These are phyloP conservation scores for Okapia johnstoni DNA, from an alignment of 2,113 vertebrate genomes.

Conservation along the genomic window DNA sequence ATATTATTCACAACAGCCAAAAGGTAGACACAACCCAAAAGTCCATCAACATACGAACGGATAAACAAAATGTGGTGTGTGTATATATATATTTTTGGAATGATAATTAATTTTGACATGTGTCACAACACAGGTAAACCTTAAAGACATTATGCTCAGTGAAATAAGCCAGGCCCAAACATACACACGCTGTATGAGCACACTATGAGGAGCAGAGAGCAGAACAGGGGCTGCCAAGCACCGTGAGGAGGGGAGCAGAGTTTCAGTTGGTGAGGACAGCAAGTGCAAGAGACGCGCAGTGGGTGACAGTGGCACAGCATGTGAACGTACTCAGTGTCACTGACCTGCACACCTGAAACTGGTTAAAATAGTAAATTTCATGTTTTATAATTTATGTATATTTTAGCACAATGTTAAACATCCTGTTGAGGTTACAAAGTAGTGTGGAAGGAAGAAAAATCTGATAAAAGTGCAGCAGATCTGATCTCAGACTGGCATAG, in stretches of 20 bases:
- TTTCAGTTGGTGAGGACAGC: background rate
- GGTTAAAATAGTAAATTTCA: background rate
- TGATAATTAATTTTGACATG: background rate
- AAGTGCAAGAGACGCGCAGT: background rate
- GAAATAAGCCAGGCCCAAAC: background rate
- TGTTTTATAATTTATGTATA: background rate
- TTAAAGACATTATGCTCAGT: background rate
- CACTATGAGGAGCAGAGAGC: background rate
- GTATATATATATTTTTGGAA: background rate
- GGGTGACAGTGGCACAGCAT: background rate
- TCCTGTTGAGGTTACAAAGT: background rate
- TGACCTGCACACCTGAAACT: background rate
- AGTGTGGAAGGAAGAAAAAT: background rate
- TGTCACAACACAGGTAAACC: background rate
- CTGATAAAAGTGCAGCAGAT: background rate
- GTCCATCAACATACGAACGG: background rate
- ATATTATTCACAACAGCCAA: background rate
- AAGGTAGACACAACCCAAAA: background rate
- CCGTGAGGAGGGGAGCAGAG: background rate
- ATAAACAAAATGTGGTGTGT: background rate
- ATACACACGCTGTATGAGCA: background rate
- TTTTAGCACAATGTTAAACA: background rate
- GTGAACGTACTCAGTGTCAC: background rate
- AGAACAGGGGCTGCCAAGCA: background rate
- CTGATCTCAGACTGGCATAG: background rate